Percentiles rank a stretch among this genome's conserved stretches.
These are phyloP conservation scores for Anastatus disparis DNA, from an alignment of 1,140 invertebrate genomes.

Conservation along the genomic window DNA sequence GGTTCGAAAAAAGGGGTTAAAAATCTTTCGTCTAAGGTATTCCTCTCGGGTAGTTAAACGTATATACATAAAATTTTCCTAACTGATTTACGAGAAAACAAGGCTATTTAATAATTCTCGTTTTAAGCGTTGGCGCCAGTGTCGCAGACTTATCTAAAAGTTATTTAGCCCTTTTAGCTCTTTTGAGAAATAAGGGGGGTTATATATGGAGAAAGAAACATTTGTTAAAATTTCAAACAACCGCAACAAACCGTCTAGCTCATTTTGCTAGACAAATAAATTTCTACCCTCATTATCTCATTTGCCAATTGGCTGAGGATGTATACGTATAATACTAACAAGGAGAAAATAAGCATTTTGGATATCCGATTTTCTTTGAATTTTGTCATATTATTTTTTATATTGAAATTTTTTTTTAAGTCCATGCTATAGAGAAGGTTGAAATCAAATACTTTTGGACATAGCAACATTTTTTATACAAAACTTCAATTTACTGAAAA, in stretches of 20 bases:
- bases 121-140: slow-evolving; percentile 59
- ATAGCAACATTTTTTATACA: too few relatives aligned
- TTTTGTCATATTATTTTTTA: too few relatives aligned
- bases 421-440: too few relatives aligned
- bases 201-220: slow-evolving; percentile 36
- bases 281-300: slow-evolving; percentile 23
- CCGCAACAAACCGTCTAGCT: slow-evolving; percentile 26
- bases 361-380: too few relatives aligned
- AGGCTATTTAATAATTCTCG: slow-evolving; percentile 67
- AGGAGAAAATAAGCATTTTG: too few relatives aligned
- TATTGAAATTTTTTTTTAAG: too few relatives aligned
- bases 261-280: slow-evolving; percentile 20
- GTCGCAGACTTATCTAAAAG: slow-evolving; percentile 57
- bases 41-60: slow-evolving; percentile 52
- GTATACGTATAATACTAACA: too few relatives aligned
- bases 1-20: slow-evolving; percentile 54
- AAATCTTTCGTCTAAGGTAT: slow-evolving; percentile 44
- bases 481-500: too few relatives aligned
- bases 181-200: not conserved
- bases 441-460: too few relatives aligned
- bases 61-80: too few relatives aligned
- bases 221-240: slow-evolving; percentile 57
- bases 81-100: slow-evolving; percentile 68
- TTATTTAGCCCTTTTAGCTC: slow-evolving; percentile 53
- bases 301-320: slow-evolving; percentile 2